phyloP scores from a whole-genome alignment of 2,797 vertebrate species.

The Sternarchorhynchus goeldii region DNA sequence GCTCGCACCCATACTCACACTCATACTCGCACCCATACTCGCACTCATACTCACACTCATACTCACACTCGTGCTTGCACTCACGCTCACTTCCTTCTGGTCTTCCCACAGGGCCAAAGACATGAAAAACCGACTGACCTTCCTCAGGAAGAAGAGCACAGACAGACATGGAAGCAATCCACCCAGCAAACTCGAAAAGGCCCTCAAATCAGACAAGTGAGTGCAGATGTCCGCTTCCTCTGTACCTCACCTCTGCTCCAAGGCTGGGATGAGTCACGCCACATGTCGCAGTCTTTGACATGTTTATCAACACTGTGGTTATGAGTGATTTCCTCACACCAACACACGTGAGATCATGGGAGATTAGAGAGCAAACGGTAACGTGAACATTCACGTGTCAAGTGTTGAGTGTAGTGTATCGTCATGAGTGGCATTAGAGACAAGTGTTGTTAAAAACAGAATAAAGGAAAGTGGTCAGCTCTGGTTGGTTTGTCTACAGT shows the following conservation, averaged over 20 bases:
- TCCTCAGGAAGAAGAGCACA: slow-evolving; percentile 77
- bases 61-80: not conserved
- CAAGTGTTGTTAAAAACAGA: not conserved
- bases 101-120: slow-evolving; percentile 79
- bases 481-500: not conserved
- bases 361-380: no score
- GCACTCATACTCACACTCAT: no score
- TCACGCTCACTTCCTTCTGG: not conserved
- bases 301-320: not conserved
- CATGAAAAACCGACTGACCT: slow-evolving; percentile 81
- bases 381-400: no score
- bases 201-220: slow-evolving; percentile 84
- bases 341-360: no score
- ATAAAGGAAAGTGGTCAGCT: not conserved
- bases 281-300: not conserved
- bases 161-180: slow-evolving; percentile 72
- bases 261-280: not conserved
- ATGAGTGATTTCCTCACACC: not conserved
- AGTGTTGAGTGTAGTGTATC: not conserved
- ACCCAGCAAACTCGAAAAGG: slow-evolving; percentile 83
- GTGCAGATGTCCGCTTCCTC: slow-evolving; percentile 53
- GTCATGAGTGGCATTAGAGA: not conserved
- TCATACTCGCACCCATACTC: no score
- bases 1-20: no score
- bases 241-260: slow-evolving; percentile 17